Percentiles rank a stretch among this genome's conserved stretches.
These are phyloP conservation scores for Meriones psammophilus DNA, from an alignment of 2,797 vertebrate species.

Conservation along the genomic window DNA sequence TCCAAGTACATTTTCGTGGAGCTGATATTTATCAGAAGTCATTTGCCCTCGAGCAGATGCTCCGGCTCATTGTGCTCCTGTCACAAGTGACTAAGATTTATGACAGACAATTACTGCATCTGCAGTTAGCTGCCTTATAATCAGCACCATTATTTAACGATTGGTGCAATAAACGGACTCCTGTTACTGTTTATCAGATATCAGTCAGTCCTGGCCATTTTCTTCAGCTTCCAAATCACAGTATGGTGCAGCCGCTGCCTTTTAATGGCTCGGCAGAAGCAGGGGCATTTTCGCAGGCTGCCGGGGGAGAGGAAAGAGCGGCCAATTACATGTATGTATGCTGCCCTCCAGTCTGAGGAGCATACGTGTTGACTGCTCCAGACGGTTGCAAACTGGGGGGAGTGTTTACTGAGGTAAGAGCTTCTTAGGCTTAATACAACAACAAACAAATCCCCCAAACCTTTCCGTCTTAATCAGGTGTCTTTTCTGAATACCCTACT, in stretches of 20 bases:
- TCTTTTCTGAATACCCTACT: slow-evolving; percentile 81
- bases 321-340: slow-evolving; percentile 93
- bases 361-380: slow-evolving; percentile 88
- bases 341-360: slow-evolving; percentile 91
- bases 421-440: slow-evolving; percentile 83
- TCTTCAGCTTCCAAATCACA: slow-evolving; percentile 93
- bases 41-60: slow-evolving; percentile 95
- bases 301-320: slow-evolving; percentile 91
- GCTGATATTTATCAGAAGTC: slow-evolving; percentile 97
- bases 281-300: slow-evolving; percentile 90
- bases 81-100: slow-evolving; percentile 95
- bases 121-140: slow-evolving; percentile 97
- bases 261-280: slow-evolving; percentile 93
- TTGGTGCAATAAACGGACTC: slow-evolving; percentile 96
- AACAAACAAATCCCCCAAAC: background rate
- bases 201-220: slow-evolving; percentile 93
- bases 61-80: slow-evolving; percentile 94
- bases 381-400: slow-evolving; percentile 85
- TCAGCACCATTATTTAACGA: slow-evolving; percentile 97
- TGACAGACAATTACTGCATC: slow-evolving; percentile 96
- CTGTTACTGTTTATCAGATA: slow-evolving; percentile 96
- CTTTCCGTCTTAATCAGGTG: slow-evolving; percentile 79
- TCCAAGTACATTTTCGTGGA: slow-evolving; percentile 93
- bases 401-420: slow-evolving; percentile 87
- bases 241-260: slow-evolving; percentile 92